Evolutionary conservation across 2,888 invertebrate species (phyloP).

Genomic region (Gasteruption jaculator): DNA sequence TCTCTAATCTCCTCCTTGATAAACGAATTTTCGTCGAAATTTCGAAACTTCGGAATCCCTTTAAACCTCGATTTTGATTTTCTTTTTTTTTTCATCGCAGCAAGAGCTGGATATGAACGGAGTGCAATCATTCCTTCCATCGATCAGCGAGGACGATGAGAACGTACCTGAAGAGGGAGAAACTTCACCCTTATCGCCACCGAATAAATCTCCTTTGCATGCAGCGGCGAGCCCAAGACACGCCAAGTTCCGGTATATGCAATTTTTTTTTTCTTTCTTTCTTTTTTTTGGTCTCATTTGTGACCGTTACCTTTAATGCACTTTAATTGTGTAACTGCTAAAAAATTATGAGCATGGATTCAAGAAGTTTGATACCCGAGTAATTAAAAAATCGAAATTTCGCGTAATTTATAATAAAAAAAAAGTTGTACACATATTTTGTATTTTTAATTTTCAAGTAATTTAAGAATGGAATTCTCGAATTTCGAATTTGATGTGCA

Average conservation of each 20-base stretch:
- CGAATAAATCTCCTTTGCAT: conserved; percentile 59
- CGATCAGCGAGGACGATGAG: conserved; percentile 94
- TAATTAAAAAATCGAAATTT: too few species aligned
- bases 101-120: conserved; percentile 74
- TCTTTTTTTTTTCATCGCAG: conserved; percentile 35
- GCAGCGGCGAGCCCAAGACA: conserved; percentile 61
- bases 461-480: too few species aligned
- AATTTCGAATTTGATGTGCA: too few species aligned
- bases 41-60: too few species aligned
- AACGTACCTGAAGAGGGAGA: conserved; percentile 72
- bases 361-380: too few species aligned
- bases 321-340: conserved; percentile 3
- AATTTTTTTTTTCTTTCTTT: background rate
- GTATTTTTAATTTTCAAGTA: too few species aligned
- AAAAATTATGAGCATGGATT: conserved; percentile 11
- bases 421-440: too few species aligned
- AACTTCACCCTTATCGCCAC: conserved; percentile 62
- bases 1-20: too few species aligned
- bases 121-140: conserved; percentile 77
- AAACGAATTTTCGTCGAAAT: too few species aligned
- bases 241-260: conserved; percentile 59
- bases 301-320: background rate
- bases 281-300: background rate
- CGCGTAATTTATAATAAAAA: too few species aligned
- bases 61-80: too few species aligned